These are phyloP conservation scores for Atta texana DNA, from an alignment of 1,140 invertebrate genomes.

Conservation along the genomic window DNA sequence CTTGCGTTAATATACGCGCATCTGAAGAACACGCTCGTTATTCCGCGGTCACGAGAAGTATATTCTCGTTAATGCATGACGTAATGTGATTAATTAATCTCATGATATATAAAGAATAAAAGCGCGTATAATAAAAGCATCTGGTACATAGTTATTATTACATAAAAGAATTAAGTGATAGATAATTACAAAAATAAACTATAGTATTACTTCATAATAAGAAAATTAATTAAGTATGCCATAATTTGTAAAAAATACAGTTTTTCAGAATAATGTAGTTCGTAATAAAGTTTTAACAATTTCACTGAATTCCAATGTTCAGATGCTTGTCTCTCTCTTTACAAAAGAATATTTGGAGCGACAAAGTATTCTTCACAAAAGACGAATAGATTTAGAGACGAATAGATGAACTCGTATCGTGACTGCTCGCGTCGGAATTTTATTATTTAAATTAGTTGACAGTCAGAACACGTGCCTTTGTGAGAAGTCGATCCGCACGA, in stretches of 20 bases:
- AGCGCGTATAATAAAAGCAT: not conserved
- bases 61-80: slow-evolving; percentile 41
- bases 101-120: not conserved
- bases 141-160: not conserved
- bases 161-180: not conserved
- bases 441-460: slow-evolving; percentile 81
- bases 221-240: not conserved
- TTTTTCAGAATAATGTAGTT: not conserved
- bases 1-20: slow-evolving; percentile 18
- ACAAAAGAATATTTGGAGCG: not conserved
- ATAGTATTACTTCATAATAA: not conserved
- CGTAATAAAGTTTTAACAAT: not conserved
- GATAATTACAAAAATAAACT: slow-evolving; percentile 6
- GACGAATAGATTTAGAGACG: not conserved
- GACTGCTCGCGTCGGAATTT: slow-evolving; percentile 67
- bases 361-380: not conserved
- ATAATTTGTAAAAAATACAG: not conserved
- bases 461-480: slow-evolving; percentile 70
- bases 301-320: not conserved
- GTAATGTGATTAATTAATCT: not conserved
- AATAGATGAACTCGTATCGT: not conserved
- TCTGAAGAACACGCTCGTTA: slow-evolving; percentile 23
- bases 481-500: slow-evolving; percentile 74
- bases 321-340: not conserved
- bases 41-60: slow-evolving; percentile 10